A percentile compares a stretch with the other conserved stretches of the same genome.
Evolutionary conservation across 2,888 invertebrate genomes (phyloP).

Genomic region (Cyaniris semiargus): DNA sequence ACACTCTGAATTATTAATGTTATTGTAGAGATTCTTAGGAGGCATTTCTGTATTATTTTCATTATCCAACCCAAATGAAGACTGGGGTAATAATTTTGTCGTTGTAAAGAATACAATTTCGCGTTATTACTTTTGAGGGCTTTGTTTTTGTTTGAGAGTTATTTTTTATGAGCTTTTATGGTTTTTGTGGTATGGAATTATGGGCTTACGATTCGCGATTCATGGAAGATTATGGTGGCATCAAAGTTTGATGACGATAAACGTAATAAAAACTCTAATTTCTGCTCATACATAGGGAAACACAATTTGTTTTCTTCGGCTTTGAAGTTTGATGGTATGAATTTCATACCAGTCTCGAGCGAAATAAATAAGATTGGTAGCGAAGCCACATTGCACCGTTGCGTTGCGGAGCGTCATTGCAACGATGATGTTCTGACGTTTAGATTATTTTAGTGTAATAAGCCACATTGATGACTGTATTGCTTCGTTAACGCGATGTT

Average conservation of each 20-base stretch:
- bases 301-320: not conserved
- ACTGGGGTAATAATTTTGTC: constrained; percentile 44
- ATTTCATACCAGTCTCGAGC: not conserved
- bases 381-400: not conserved
- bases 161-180: constrained; percentile 25
- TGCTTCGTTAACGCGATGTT: too few relatives aligned
- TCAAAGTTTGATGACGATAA: constrained; percentile 15
- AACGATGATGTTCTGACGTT: not conserved
- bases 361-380: not conserved
- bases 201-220: constrained; percentile 5
- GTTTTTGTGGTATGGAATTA: constrained; percentile 21
- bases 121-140: constrained; percentile 42
- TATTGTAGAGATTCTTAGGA: constrained; percentile 47
- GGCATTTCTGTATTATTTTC: constrained; percentile 48
- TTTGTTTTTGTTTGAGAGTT: constrained; percentile 34
- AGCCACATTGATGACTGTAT: too few relatives aligned
- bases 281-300: not conserved
- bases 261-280: constrained; percentile 13
- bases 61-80: constrained; percentile 47
- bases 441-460: not conserved
- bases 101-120: constrained; percentile 38
- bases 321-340: not conserved
- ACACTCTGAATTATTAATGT: constrained; percentile 52
- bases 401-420: not conserved
- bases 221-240: not conserved